These are phyloP conservation scores for Chaetogeoica ovagalla DNA, from an alignment of 2,888 invertebrate genomes.

Conservation along the genomic window DNA sequence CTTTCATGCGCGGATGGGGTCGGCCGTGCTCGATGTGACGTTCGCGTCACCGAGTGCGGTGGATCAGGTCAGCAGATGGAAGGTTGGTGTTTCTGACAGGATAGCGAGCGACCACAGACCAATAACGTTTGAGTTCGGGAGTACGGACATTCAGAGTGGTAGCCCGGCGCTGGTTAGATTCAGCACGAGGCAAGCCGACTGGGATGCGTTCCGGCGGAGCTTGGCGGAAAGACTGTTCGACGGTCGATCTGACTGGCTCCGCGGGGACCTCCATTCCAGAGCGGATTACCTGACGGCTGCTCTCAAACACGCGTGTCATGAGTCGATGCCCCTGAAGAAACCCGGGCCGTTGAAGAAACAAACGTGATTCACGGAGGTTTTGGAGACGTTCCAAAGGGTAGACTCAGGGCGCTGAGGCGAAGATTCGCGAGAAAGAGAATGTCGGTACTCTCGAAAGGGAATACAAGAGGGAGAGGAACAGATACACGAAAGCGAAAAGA, in stretches of 20 bases:
- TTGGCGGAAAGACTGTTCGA: neutral
- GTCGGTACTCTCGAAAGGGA: neutral
- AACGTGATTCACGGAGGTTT: neutral
- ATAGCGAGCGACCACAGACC: neutral
- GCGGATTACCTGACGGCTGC: slow-evolving; percentile 3
- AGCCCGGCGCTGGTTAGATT: neutral
- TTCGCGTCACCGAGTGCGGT: neutral
- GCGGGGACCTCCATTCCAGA: neutral
- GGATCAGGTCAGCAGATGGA: neutral
- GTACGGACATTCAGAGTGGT: neutral
- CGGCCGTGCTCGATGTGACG: neutral
- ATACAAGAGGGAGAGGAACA: neutral
- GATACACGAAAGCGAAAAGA: neutral
- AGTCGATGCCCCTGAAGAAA: neutral
- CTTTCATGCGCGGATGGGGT: neutral
- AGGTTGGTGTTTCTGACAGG: neutral
- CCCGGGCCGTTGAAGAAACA: neutral
- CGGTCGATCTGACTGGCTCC: neutral
- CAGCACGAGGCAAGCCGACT: neutral
- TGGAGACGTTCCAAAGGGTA: neutral
- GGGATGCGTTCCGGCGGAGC: neutral
- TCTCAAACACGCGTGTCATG: neutral
- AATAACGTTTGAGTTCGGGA: neutral
- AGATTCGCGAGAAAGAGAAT: neutral
- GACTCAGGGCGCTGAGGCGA: neutral